A percentile compares a stretch with the other conserved stretches of the same genome.
Evolutionary conservation across 2,888 invertebrate species (phyloP).

Genomic region (Heterodera filipjevi): DNA sequence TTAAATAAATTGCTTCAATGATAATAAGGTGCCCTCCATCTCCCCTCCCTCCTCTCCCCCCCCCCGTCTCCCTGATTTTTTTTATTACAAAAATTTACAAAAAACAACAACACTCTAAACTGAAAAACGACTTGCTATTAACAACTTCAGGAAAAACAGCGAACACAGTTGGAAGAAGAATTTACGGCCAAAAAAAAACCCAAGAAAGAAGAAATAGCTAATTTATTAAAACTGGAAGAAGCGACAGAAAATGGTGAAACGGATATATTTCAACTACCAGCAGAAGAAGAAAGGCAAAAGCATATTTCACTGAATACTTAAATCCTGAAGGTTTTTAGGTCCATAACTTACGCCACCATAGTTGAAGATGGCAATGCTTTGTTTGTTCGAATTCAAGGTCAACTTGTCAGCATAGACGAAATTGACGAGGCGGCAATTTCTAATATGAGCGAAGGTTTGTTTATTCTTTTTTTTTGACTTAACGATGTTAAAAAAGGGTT

Average conservation of each 20-base stretch:
- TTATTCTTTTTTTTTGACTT: neutral
- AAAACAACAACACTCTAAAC: too few relatives aligned
- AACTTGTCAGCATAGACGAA: neutral
- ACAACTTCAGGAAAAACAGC: conserved; percentile 1
- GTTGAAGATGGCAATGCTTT: conserved; percentile 28
- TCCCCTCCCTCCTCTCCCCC: too few relatives aligned
- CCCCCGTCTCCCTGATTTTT: too few relatives aligned
- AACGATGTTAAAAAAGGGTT: neutral
- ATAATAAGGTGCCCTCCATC: too few relatives aligned
- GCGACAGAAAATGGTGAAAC: neutral
- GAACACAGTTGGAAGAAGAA: neutral
- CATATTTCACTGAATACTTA: neutral
- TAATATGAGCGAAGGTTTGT: conserved; percentile 21
- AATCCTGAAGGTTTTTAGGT: conserved; percentile 24
- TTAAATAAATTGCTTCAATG: too few relatives aligned
- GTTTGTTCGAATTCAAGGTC: conserved; percentile 37
- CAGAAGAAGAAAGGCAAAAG: conserved; percentile 16
- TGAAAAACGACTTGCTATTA: too few relatives aligned
- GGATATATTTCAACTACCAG: neutral
- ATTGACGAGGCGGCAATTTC: conserved; percentile 13
- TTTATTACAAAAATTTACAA: too few relatives aligned
- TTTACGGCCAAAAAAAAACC: conserved; percentile 19
- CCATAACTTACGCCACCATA: neutral
- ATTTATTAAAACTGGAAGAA: conserved; percentile 22
- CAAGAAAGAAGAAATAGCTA: conserved; percentile 33